Conservation (phyloP, 2,888 invertebrate genomes). For the Hedychridium roseum region DNA sequence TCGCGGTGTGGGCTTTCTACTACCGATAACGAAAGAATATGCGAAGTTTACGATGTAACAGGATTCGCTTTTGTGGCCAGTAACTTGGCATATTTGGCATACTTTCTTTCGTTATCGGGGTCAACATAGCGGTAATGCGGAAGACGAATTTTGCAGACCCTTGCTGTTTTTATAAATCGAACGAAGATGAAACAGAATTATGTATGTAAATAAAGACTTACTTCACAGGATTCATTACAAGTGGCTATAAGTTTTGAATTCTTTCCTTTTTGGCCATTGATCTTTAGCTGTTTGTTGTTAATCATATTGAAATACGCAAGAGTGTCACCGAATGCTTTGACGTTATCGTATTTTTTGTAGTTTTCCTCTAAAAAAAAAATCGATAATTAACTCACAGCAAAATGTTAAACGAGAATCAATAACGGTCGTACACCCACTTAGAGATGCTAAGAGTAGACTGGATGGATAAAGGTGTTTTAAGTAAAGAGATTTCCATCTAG, state of each 20-base stretch:
- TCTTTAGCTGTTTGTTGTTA: constrained; percentile 62
- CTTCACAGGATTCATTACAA: constrained; percentile 43
- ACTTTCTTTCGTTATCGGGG: too few species aligned
- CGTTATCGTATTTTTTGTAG: constrained; percentile 61
- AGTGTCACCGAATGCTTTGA: constrained; percentile 65
- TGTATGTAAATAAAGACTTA: constrained; percentile 26
- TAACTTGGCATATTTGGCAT: constrained; percentile 6
- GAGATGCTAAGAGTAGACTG: constrained; percentile 69
- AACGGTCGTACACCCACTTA: constrained; percentile 50
- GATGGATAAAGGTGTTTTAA: constrained; percentile 73
- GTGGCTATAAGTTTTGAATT: constrained; percentile 36
- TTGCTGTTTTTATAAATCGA: constrained; percentile 6
- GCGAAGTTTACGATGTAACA: background rate
- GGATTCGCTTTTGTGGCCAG: background rate
- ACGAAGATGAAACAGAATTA: background rate
- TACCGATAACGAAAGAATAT: background rate
- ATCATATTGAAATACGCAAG: too few species aligned
- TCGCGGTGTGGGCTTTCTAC: background rate
- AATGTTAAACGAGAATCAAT: constrained; percentile 5
- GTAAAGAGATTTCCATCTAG: constrained; percentile 75
- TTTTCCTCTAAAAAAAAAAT: constrained; percentile 37
- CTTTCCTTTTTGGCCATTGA: constrained; percentile 62
- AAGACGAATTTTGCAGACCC: background rate
- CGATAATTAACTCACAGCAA: background rate
- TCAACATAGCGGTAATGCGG: too few species aligned